Conservation (phyloP, 2,888 invertebrate species). For the Periphyllus acericola region DNA sequence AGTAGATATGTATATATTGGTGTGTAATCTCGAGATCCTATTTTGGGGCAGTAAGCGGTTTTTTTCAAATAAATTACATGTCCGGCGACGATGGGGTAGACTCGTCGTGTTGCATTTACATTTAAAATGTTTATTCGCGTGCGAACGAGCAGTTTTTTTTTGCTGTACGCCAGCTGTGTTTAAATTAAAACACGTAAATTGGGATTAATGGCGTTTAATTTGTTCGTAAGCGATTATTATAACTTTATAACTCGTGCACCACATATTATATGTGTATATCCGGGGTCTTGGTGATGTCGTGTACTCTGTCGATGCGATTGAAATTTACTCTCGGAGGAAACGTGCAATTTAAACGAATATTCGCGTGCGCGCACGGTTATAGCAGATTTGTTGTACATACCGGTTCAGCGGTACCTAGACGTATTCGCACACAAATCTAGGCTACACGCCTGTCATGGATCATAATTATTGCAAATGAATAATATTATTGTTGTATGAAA, state of each 20-base stretch:
- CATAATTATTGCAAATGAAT: constrained; percentile 33
- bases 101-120: background rate
- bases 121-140: constrained; percentile 24
- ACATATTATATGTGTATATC: background rate
- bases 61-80: background rate
- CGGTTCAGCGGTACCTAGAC: too few relatives aligned
- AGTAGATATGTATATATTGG: background rate
- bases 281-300: background rate
- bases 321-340: constrained; percentile 48
- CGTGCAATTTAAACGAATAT: constrained; percentile 34
- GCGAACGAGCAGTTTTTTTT: constrained; percentile 27
- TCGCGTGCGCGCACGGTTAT: background rate
- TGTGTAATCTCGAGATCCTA: background rate
- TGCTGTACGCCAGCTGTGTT: constrained; percentile 34
- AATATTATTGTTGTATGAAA: background rate
- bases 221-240: constrained; percentile 19
- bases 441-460: constrained; percentile 9
- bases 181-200: constrained; percentile 44
- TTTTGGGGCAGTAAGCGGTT: background rate
- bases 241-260: too few relatives aligned
- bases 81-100: background rate
- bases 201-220: constrained; percentile 47
- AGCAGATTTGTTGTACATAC: background rate
- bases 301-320: constrained; percentile 42
- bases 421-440: constrained; percentile 14